Base-by-base conservation (phyloP, 2,888 invertebrate species). In the Tolmerus cingulatus region DNA sequence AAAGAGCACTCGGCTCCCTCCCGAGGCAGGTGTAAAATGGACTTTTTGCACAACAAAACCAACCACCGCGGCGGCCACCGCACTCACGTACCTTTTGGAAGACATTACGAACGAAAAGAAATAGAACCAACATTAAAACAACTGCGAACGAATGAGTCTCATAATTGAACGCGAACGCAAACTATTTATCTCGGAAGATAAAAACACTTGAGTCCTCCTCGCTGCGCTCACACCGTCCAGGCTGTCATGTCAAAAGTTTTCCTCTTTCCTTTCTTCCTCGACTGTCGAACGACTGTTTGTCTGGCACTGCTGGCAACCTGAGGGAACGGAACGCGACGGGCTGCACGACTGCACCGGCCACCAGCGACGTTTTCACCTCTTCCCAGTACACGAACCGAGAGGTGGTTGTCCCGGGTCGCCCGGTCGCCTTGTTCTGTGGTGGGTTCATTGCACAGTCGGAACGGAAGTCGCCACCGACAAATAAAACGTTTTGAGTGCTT, bases 31-130 rank as follows among this genome's bases (percentile, higher is more conserved):
- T 84, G 84, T 37, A 66, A 84, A 37, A 84, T 55, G 23, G 66
- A 84, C 43, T 66, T 84, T 84, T 84, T 19, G 66, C 57, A 57
- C 30, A 57, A 84, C 57, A 84, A 84, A 84, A 84, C 34, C 40
- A 40, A 43, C 37, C 23, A 66, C 84, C 37, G 23, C 23, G 23
- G 34, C 66, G 23, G 34, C 66, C 27, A 66, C 66, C 40, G 66
- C 57, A 84, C 84, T 84, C 19, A 66, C 78, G 78, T 78, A 86
- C 86, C 86, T 86, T 79, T 86, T 86, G 86, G 86, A 86, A 86
- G 86, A 86, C 86, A 86, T 86, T 77, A 86, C 86, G 86, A 86
- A 86, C 86, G 34, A 77, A 86, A 86, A 86, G 16, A 86, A 86
- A 76, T 76, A 77, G 55, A 77, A 86, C 51, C 30, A 86, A 86